Evolutionary conservation across 1,140 invertebrate species (phyloP).

Genomic region (Episyrphus balteatus): DNA sequence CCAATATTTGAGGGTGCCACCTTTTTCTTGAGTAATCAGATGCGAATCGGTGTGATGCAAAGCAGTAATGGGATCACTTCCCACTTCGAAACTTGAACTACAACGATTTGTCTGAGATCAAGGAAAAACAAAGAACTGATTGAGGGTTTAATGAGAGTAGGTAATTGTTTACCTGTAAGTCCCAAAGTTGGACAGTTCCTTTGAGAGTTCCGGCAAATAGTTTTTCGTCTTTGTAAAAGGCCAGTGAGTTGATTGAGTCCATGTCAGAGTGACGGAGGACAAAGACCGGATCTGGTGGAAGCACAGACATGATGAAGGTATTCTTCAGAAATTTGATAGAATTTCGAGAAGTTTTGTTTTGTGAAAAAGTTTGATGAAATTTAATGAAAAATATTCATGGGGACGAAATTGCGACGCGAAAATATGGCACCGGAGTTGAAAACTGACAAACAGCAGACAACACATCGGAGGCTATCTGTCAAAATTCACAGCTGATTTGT

Average conservation of each 20-base stretch:
- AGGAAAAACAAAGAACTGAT: not conserved
- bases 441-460: no score
- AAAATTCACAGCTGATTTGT: no score
- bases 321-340: no score
- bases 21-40: constrained; percentile 57
- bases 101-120: constrained; percentile 26
- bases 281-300: constrained; percentile 53
- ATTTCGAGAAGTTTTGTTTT: no score
- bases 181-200: constrained; percentile 58
- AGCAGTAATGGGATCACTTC: constrained; percentile 24
- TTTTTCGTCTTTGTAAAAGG: constrained; percentile 50
- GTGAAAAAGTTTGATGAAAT: no score
- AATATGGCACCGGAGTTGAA: no score
- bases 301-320: constrained; percentile 38
- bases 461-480: no score
- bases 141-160: not conserved
- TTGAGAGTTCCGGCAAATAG: constrained; percentile 55
- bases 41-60: constrained; percentile 35
- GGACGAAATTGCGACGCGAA: no score
- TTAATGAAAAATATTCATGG: no score
- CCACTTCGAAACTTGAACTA: constrained; percentile 25
- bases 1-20: constrained; percentile 54
- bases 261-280: constrained; percentile 52
- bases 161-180: constrained; percentile 47
- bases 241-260: constrained; percentile 52